Base-by-base conservation (phyloP, 1,140 invertebrate genomes). In the Amphibalanus amphitrite region DNA sequence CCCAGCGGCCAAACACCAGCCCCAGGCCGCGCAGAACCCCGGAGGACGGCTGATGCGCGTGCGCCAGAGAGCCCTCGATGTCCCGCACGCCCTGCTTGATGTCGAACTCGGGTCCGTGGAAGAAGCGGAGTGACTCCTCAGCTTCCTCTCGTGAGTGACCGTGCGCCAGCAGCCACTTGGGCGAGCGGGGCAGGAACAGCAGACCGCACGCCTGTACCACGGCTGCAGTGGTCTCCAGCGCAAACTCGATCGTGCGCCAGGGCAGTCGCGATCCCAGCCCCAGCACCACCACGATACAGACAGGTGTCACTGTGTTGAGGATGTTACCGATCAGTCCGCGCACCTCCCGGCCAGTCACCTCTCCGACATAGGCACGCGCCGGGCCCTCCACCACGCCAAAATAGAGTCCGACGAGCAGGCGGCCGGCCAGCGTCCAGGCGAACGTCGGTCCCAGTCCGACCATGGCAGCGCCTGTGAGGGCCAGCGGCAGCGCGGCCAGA, bases 101-200 rank as follows among this genome's bases (percentile, higher is more conserved):
- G 47, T 59, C 47, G 47, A 23, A 13, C 10, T 23, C 47, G 17
- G 10, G 1, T 8, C 47, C 47, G 17, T 20, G 47, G 47, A 20
- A 59, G 47, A 59, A 59, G 47, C 47, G 47, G 10, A 59, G 13
- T 1, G 47, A 6, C 13, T 23, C 13, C 47, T 59, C 47, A 1
- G 47, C 47, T 20, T 59, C 47, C 47, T 59, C 47, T 3, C 17
- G 10, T 23, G 47, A 23, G 47, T 59, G 47, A 20, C 47, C 47
- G 47, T 59, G 47, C 47, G 47, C 47, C 47, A 59, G 47, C 47
- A 59, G 47, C 47, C 47, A 59, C 47, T 59, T 59, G 47, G 47
- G 47, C 47, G 47, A 59, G 13, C 20, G 47, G 1, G 47, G 47
- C 47, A 59, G 17, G 47, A 59, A 59, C 10, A 59, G 47, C 47